phyloP scores from a whole-genome alignment of 2,113 vertebrate genomes.

The Saccopteryx bilineata region DNA sequence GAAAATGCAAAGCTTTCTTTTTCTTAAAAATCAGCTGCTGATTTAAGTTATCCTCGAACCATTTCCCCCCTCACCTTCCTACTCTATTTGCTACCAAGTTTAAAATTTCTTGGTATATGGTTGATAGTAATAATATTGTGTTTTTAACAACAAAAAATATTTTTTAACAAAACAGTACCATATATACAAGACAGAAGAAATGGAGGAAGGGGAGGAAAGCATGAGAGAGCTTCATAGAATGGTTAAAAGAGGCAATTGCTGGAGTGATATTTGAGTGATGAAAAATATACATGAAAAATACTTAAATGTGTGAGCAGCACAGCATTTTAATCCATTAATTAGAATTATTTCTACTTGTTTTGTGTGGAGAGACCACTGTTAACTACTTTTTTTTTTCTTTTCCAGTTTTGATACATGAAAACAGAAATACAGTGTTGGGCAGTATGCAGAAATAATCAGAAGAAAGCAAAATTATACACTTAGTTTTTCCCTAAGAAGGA shows the following conservation, averaged over 20 bases:
- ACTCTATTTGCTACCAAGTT: neutral
- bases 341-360: neutral
- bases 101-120: neutral
- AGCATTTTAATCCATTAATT: neutral
- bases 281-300: neutral
- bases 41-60: neutral
- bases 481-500: neutral
- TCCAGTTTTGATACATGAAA: neutral
- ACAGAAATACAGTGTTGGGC: neutral
- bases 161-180: neutral
- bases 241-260: neutral
- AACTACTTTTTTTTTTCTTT: neutral
- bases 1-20: neutral
- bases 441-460: neutral
- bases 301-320: neutral
- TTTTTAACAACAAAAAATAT: neutral
- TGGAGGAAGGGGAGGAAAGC: neutral
- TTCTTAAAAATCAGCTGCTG: neutral
- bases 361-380: neutral
- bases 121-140: neutral
- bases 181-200: neutral
- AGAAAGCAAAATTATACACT: neutral
- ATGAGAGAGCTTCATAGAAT: neutral
- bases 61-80: neutral
- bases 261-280: neutral